phyloP scores from a whole-genome alignment of 2,888 invertebrate genomes.

The Acleris cristana region DNA sequence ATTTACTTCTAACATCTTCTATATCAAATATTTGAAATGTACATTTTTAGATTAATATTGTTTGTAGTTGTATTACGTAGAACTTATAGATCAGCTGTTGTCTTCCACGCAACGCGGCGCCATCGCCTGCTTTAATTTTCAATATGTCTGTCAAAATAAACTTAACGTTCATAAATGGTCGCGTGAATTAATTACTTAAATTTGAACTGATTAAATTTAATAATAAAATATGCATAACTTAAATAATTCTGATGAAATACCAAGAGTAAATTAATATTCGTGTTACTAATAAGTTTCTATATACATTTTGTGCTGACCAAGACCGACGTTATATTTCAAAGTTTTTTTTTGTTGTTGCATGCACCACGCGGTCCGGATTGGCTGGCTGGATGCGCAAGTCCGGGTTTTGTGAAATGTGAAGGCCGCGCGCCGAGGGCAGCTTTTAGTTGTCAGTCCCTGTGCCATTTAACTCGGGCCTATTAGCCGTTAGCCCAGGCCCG shows the following conservation, averaged over 20 bases:
- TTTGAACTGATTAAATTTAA: no score
- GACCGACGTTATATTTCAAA: constrained; percentile 6
- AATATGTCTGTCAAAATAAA: constrained; percentile 26
- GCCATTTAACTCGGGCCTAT: constrained; percentile 68
- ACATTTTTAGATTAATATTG: no score
- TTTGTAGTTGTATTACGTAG: no score
- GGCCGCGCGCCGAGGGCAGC: constrained; percentile 74
- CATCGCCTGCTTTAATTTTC: constrained; percentile 12
- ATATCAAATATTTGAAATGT: no score
- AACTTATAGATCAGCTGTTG: constrained; percentile 19
- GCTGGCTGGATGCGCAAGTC: constrained; percentile 80
- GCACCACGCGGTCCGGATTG: constrained; percentile 55
- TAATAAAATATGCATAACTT: no score
- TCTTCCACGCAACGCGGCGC: constrained; percentile 3
- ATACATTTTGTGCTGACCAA: neutral
- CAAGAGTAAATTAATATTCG: no score
- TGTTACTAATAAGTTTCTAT: constrained; percentile 1
- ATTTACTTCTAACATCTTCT: no score
- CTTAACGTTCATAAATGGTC: constrained; percentile 13
- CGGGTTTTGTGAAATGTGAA: constrained; percentile 82
- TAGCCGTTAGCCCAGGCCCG: constrained; percentile 45
- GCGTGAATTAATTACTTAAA: neutral
- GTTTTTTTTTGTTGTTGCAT: constrained; percentile 49
- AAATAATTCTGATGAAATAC: no score
- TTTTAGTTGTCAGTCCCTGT: constrained; percentile 73